Percentiles rank a stretch among this genome's conserved stretches.
Evolutionary conservation across 2,888 invertebrate species (phyloP).

Genomic region (Eristalis arbustorum): DNA sequence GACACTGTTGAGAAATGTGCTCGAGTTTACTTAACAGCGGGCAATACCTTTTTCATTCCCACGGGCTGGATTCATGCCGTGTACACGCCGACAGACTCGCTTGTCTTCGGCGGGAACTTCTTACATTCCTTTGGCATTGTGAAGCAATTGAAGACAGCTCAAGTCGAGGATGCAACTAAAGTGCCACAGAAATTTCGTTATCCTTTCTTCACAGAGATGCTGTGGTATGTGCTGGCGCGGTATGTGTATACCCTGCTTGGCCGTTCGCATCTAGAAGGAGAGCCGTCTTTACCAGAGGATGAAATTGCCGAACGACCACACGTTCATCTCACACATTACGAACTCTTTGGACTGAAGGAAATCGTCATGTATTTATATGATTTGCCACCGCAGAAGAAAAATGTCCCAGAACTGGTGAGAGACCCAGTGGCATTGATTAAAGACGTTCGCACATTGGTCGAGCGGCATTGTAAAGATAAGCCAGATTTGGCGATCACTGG

Average conservation of each 20-base stretch:
- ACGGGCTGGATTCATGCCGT: slow-evolving; percentile 99
- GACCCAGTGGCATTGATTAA: slow-evolving; percentile 94
- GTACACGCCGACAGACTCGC: slow-evolving; percentile 96
- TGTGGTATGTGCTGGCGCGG: slow-evolving; percentile 97
- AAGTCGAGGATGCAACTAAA: slow-evolving; percentile 96
- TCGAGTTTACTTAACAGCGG: slow-evolving; percentile 88
- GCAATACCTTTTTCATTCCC: slow-evolving; percentile 97
- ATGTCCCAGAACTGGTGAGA: slow-evolving; percentile 93
- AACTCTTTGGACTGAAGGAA: slow-evolving; percentile 90
- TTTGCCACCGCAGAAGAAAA: slow-evolving; percentile 93
- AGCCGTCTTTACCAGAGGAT: slow-evolving; percentile 76
- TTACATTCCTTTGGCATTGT: slow-evolving; percentile 97
- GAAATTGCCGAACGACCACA: slow-evolving; percentile 81
- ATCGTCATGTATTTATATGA: slow-evolving; percentile 95
- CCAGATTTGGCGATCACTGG: slow-evolving; percentile 92
- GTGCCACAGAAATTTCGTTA: slow-evolving; percentile 98
- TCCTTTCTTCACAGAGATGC: slow-evolving; percentile 98
- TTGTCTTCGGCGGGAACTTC: slow-evolving; percentile 99
- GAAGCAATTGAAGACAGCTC: slow-evolving; percentile 96
- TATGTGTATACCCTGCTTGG: slow-evolving; percentile 94
- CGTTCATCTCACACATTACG: slow-evolving; percentile 89
- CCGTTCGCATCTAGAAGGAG: slow-evolving; percentile 86
- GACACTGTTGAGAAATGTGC: slow-evolving; percentile 97
- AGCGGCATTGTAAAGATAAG: slow-evolving; percentile 93
- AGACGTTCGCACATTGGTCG: slow-evolving; percentile 93